Base-by-base conservation (phyloP, 2,888 invertebrate species). In the Rotaria magnacalcarata region DNA sequence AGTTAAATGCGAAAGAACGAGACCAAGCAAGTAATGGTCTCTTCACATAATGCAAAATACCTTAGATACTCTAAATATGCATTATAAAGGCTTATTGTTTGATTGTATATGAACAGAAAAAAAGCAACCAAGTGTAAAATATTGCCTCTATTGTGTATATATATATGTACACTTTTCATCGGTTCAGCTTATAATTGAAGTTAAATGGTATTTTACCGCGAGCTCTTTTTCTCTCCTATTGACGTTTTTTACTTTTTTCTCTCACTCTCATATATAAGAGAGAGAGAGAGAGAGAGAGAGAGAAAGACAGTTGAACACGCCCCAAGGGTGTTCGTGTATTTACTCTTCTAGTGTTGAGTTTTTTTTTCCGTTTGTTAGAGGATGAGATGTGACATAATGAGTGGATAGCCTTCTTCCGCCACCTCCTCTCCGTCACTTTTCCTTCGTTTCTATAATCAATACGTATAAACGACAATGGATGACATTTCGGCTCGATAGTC, bases 381-480 rank as follows among this genome's bases (percentile, higher is more conserved):
- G 67, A 67, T 67, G 67, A 67, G 67, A 67, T 34, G 67, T 67
- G 67, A 67, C 67, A 67, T 67, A 67, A 67, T 67, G 67, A 67
- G 19, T 34, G 67, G 67, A 67, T 67, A 67, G 67, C 67, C 67
- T 67, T 67, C 67, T 14, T 27, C 34, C 67, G 34, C 67, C 67
- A 19, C 34, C 67, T 19, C 27, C 67, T 34, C 67, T 19, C 27
- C 41, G n/a, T 41, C 19, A 3, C 34, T 16, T 67, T 14, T 14
- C 67, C 14, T 67, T 34, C 67, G 11, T 67, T 34, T 67, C 34
- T 41, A 67, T 67, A 67, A 67, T 41, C 34, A 41, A 67, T 67
- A 67, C 67, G 34, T 34, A 34, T 67, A 34, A 27, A 41, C 34
- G 67, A 67, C 67, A 67, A 67, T 19, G 34, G 67, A 34, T 67